These are phyloP conservation scores for Caradrina kadenii DNA, from an alignment of 2,888 invertebrate genomes.

Conservation along the genomic window DNA sequence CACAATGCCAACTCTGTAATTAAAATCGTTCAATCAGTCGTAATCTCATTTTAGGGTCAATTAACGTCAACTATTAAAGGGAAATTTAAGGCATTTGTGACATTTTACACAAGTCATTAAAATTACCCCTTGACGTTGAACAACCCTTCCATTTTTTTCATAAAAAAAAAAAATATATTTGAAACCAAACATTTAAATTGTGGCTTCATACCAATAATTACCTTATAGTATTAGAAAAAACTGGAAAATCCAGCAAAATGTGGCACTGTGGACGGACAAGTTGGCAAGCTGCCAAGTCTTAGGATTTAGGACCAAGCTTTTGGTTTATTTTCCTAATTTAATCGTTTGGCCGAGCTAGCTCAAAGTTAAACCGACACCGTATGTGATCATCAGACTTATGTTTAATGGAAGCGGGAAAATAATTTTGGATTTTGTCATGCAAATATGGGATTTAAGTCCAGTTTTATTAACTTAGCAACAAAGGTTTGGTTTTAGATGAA, in stretches of 20 bases:
- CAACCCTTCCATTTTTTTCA: not conserved
- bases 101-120: too few relatives aligned
- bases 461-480: too few relatives aligned
- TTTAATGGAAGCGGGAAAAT: not conserved
- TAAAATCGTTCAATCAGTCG: too few relatives aligned
- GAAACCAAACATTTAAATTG: conserved; percentile 1
- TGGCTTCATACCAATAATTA: conserved; percentile 37
- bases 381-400: conserved; percentile 4
- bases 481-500: too few relatives aligned
- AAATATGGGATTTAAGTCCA: too few relatives aligned
- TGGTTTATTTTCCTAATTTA: conserved; percentile 55
- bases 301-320: conserved; percentile 41
- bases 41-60: too few relatives aligned
- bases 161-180: too few relatives aligned
- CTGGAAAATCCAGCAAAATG: conserved; percentile 45
- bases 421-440: too few relatives aligned
- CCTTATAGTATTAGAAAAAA: conserved; percentile 54
- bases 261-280: conserved; percentile 52
- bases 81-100: too few relatives aligned
- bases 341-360: conserved; percentile 34
- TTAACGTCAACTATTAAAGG: too few relatives aligned
- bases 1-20: not conserved
- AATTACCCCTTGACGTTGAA: not conserved
- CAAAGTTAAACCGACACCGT: conserved; percentile 30
- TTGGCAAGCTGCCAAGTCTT: conserved; percentile 64